Percentiles rank a stretch among this genome's conserved stretches.
These are phyloP conservation scores for Andrena bicolor DNA, from an alignment of 2,888 invertebrate genomes.

Conservation along the genomic window DNA sequence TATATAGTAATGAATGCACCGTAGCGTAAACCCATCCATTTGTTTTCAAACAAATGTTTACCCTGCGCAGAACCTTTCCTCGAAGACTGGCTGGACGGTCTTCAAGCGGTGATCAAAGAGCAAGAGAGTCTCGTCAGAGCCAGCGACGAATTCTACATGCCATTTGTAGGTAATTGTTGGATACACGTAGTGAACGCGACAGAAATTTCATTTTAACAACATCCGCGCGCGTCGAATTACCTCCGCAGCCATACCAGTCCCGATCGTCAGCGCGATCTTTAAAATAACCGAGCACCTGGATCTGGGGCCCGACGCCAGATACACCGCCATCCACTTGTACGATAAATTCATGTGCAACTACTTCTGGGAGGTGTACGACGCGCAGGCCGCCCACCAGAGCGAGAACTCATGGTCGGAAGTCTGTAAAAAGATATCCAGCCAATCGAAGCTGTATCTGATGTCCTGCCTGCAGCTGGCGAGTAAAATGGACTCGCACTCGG, in stretches of 20 bases:
- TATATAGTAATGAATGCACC: background rate
- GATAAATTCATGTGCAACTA: slow-evolving; percentile 78
- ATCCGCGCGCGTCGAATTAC: slow-evolving; percentile 3
- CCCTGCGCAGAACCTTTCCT: slow-evolving; percentile 58
- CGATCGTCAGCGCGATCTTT: slow-evolving; percentile 75
- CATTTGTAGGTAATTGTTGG: slow-evolving; percentile 74
- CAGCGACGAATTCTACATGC: slow-evolving; percentile 72
- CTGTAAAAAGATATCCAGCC: slow-evolving; percentile 66
- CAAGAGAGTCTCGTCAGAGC: slow-evolving; percentile 65
- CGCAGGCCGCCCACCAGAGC: slow-evolving; percentile 22
- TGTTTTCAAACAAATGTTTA: slow-evolving; percentile 30
- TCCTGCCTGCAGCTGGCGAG: slow-evolving; percentile 81
- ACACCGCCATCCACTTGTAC: slow-evolving; percentile 79
- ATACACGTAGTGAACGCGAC: background rate
- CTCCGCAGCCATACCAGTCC: slow-evolving; percentile 72
- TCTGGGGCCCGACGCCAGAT: slow-evolving; percentile 74
- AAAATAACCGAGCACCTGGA: slow-evolving; percentile 73
- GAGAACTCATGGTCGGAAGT: slow-evolving; percentile 64
- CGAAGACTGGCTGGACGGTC: slow-evolving; percentile 76
- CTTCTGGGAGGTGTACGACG: slow-evolving; percentile 71
- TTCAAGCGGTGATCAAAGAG: slow-evolving; percentile 65
- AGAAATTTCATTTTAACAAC: slow-evolving; percentile 5
- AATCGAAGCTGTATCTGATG: slow-evolving; percentile 76
- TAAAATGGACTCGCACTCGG: slow-evolving; percentile 78
- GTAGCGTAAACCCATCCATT: slow-evolving; percentile 1